Percentiles rank a stretch among this genome's conserved stretches.
These are phyloP conservation scores for Orchesella flavescens DNA, from an alignment of 2,888 invertebrate genomes.

Conservation along the genomic window DNA sequence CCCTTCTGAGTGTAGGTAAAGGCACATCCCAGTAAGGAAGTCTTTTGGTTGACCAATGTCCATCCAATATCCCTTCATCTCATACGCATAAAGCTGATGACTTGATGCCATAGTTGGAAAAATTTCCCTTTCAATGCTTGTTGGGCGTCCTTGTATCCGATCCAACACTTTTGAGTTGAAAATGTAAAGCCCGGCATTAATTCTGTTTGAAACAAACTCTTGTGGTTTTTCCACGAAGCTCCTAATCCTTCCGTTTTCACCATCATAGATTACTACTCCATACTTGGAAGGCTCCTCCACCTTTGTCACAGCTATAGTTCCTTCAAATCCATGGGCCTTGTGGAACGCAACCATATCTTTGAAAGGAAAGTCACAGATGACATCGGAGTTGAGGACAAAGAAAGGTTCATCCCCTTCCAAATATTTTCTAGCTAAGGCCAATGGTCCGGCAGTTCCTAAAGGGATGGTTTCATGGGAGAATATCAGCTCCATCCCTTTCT, in stretches of 20 bases:
- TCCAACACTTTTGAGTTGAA: constrained; percentile 92
- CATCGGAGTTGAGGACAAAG: constrained; percentile 98
- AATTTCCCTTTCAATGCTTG: constrained; percentile 98
- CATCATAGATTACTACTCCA: constrained; percentile 96
- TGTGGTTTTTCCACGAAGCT: constrained; percentile 98
- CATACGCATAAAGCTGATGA: constrained; percentile 91
- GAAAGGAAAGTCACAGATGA: constrained; percentile 99
- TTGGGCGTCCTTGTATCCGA: constrained; percentile 91
- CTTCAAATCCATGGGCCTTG: constrained; percentile 93
- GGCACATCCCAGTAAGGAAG: constrained; percentile 96
- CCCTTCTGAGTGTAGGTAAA: constrained; percentile 88
- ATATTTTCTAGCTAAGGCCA: constrained; percentile 89
- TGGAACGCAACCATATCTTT: constrained; percentile 94
- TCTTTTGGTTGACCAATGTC: constrained; percentile 99
- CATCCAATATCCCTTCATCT: constrained; percentile 99
- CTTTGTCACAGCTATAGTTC: constrained; percentile 97
- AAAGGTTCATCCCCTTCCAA: constrained; percentile 86
- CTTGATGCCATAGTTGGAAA: constrained; percentile 95
- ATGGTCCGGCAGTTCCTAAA: constrained; percentile 96
- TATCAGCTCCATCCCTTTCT: constrained; percentile 88
- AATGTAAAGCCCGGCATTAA: constrained; percentile 99
- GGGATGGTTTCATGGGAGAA: constrained; percentile 98
- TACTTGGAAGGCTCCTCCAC: constrained; percentile 99
- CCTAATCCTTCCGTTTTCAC: constrained; percentile 89
- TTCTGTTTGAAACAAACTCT: constrained; percentile 99